phyloP scores from a whole-genome alignment of 2,888 invertebrate species.

The Agrilus mali region DNA sequence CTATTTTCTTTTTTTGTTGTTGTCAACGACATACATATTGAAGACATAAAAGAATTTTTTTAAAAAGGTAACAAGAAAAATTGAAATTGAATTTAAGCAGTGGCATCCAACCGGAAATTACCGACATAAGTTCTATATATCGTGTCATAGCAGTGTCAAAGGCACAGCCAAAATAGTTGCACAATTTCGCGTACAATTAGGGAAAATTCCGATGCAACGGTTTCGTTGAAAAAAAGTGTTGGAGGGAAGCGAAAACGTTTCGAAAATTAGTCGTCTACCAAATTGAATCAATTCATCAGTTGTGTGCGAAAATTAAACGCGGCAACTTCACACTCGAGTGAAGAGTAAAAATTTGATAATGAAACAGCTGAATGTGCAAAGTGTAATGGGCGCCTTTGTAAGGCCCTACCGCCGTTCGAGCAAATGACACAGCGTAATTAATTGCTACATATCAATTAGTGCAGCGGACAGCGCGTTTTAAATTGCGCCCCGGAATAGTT shows the following conservation, averaged over 20 bases:
- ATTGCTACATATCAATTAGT: constrained; percentile 31
- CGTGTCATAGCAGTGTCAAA: too few species aligned
- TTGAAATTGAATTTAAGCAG: too few species aligned
- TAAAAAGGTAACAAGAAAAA: too few species aligned
- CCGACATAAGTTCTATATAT: too few species aligned
- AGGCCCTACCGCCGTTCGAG: constrained; percentile 14
- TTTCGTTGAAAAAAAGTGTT: too few species aligned
- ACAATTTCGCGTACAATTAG: too few species aligned
- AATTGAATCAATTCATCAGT: constrained; percentile 9
- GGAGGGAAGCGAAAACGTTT: not conserved
- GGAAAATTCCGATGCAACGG: too few species aligned
- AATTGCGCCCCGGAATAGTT: constrained; percentile 22
- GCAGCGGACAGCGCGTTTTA: constrained; percentile 26
- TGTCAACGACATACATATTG: too few species aligned
- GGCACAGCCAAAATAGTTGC: too few species aligned
- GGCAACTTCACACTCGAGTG: constrained; percentile 8
- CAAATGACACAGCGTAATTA: constrained; percentile 30
- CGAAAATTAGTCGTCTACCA: constrained; percentile 1
- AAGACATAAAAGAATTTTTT: too few species aligned
- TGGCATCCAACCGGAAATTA: too few species aligned
- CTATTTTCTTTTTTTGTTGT: too few species aligned
- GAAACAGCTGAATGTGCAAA: constrained; percentile 26
- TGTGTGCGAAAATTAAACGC: constrained; percentile 6
- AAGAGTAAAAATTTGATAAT: constrained; percentile 27
- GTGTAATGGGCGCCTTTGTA: constrained; percentile 24